Conservation (phyloP, 1,140 invertebrate species). For the Drosophila seguyi region DNA sequence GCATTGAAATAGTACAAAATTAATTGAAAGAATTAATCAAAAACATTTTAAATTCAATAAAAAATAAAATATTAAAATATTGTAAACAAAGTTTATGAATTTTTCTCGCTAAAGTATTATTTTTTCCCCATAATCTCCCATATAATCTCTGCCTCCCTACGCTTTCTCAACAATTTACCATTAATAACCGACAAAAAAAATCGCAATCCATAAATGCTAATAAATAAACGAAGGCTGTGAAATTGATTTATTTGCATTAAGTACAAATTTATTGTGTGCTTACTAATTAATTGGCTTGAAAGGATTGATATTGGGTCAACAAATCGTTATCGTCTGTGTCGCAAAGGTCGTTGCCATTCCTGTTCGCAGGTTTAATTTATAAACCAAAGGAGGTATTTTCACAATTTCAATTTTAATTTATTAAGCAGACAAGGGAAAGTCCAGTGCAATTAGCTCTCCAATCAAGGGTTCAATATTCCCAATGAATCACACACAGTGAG, state of each 20-base stretch:
- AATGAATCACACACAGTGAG: constrained; percentile 19
- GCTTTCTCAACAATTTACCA: not conserved
- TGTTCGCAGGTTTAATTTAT: not conserved
- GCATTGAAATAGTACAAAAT: not conserved
- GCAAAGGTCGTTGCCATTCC: not conserved
- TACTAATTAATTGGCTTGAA: constrained; percentile 11
- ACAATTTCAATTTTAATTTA: constrained; percentile 27
- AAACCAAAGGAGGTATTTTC: constrained; percentile 5
- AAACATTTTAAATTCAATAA: not conserved
- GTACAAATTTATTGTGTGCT: constrained; percentile 8
- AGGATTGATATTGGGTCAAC: constrained; percentile 9
- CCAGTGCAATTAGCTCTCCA: not conserved
- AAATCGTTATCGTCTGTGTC: constrained; percentile 3
- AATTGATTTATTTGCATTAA: constrained; percentile 37
- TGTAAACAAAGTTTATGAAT: not conserved
- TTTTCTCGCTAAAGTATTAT: not conserved
- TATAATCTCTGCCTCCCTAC: not conserved
- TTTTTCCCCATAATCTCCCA: not conserved
- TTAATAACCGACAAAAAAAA: constrained; percentile 13
- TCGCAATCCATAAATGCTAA: constrained; percentile 18
- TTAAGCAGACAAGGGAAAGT: constrained; percentile 15
- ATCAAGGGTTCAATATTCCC: not conserved
- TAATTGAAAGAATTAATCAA: not conserved
- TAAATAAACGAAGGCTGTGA: constrained; percentile 3
- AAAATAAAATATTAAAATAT: not conserved